phyloP scores from a whole-genome alignment of 2,113 vertebrate genomes.

The Corythornis madagascariensis region DNA sequence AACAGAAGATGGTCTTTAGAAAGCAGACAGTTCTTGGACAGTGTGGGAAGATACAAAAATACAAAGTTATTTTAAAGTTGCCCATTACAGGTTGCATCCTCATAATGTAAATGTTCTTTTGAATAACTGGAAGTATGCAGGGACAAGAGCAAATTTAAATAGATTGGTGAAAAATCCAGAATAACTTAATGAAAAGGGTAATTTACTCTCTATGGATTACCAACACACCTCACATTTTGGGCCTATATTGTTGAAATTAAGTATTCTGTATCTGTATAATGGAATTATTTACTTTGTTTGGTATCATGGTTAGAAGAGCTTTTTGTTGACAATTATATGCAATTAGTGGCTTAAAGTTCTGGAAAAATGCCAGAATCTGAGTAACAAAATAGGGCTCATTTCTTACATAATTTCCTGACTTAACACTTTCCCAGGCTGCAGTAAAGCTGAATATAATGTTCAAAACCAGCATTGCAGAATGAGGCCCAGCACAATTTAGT shows the following conservation, averaged over 20 bases:
- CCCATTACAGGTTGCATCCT: neutral
- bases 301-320: neutral
- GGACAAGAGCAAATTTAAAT: neutral
- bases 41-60: neutral
- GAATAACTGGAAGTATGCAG: neutral
- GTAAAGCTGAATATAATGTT: neutral
- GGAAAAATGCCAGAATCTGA: neutral
- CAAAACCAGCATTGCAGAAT: accelerated
- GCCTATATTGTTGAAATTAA: neutral
- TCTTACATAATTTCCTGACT: neutral
- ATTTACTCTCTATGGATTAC: neutral
- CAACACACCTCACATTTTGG: neutral
- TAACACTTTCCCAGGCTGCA: neutral
- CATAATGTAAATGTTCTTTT: neutral
- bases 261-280: neutral
- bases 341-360: neutral
- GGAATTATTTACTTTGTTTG: neutral
- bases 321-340: neutral
- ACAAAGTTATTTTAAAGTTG: neutral
- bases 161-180: neutral
- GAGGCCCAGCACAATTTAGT: neutral
- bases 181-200: neutral
- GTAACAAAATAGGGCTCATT: neutral
- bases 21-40: neutral
- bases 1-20: neutral